phyloP scores from a whole-genome alignment of 2,113 vertebrate species.

The Hypocryptadius cinnamomeus region DNA sequence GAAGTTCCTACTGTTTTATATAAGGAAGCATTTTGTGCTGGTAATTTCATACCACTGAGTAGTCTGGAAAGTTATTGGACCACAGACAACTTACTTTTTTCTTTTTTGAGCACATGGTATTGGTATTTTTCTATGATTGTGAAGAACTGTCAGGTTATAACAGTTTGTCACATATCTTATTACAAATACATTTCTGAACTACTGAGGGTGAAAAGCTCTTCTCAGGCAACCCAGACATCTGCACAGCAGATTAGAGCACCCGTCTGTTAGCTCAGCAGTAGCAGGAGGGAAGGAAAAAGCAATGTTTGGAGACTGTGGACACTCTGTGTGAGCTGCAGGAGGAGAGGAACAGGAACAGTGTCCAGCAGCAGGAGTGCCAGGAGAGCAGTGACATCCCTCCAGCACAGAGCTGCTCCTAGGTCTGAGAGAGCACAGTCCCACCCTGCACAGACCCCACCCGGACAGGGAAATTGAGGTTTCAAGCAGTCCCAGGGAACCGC shows the following conservation, averaged over 20 bases:
- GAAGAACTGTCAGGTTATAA: not conserved
- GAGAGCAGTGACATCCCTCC: not conserved
- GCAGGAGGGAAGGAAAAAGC: not conserved
- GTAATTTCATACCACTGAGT: constrained; percentile 36
- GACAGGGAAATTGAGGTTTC: not conserved
- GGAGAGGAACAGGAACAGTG: not conserved
- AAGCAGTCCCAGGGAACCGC: not conserved
- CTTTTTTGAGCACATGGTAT: not conserved
- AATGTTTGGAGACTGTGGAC: not conserved
- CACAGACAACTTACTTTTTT: not conserved
- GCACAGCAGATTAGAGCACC: not conserved
- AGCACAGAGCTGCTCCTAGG: not conserved
- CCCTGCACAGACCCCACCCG: not conserved
- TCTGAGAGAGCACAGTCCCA: not conserved
- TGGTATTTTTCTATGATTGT: not conserved
- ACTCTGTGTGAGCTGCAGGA: not conserved
- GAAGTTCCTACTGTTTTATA: constrained; percentile 49
- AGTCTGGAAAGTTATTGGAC: constrained; percentile 1
- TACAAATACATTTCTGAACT: not conserved
- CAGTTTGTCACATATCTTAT: not conserved
- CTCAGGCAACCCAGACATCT: not conserved
- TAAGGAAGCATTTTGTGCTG: constrained; percentile 13
- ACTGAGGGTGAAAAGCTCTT: not conserved
- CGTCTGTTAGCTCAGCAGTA: not conserved
- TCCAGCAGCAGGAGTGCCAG: not conserved